These are phyloP conservation scores for Epiblema foenella DNA, from an alignment of 2,888 invertebrate genomes.

Conservation along the genomic window DNA sequence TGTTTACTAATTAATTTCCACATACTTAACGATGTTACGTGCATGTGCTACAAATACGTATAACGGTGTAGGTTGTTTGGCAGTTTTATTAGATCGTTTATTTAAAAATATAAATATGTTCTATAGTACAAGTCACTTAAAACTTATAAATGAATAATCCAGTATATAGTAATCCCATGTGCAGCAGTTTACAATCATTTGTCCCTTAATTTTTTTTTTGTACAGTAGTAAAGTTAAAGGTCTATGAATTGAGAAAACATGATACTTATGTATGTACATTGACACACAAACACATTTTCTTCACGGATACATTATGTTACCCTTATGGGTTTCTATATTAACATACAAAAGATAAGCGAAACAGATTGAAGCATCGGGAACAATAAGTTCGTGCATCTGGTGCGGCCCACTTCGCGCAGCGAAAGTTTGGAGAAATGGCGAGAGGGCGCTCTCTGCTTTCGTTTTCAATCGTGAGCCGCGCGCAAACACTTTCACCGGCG, in stretches of 20 bases:
- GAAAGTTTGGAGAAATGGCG: conserved; percentile 85
- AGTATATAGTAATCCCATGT: too few relatives aligned
- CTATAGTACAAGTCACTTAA: neutral
- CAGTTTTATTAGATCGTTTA: neutral
- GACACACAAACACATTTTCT: conserved; percentile 2
- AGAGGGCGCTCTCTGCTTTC: conserved; percentile 84
- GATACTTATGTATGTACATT: neutral
- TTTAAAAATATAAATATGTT: neutral
- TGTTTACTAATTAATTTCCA: neutral
- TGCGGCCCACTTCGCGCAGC: conserved; percentile 80
- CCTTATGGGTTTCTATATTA: conserved; percentile 16
- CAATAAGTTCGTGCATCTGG: conserved; percentile 79
- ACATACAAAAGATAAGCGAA: conserved; percentile 50
- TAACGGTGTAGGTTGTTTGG: neutral
- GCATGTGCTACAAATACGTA: neutral
- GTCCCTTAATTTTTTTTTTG: neutral
- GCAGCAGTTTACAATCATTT: too few relatives aligned
- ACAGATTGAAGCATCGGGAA: conserved; percentile 62
- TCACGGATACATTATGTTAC: neutral
- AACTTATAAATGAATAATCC: neutral
- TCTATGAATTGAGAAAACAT: conserved; percentile 5
- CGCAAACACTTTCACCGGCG: conserved; percentile 81
- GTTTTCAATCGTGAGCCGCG: conserved; percentile 79
- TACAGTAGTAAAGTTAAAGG: neutral
- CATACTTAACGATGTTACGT: neutral